Conservation (phyloP, 2,113 vertebrate genomes). For the Xenopus laevis region DNA sequence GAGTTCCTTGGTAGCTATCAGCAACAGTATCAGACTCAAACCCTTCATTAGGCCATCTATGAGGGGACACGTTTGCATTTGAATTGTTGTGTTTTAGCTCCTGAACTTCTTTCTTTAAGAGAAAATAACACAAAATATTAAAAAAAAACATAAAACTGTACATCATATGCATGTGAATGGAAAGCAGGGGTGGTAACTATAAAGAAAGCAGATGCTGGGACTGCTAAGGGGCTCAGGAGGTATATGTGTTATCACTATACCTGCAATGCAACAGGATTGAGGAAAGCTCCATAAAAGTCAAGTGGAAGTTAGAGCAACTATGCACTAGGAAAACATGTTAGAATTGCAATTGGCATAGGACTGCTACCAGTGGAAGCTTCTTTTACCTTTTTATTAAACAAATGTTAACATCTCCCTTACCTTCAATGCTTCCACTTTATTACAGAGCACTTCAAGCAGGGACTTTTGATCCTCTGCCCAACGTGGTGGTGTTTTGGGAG, state of each 20-base stretch:
- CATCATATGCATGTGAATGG: no score
- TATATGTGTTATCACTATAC: no score
- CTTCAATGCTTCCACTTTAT: slow-evolving; percentile 94
- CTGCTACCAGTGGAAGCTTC: no score
- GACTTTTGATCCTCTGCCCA: slow-evolving; percentile 94
- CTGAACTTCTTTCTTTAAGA: slow-evolving; percentile 86
- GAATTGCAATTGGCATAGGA: no score
- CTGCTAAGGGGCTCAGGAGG: no score
- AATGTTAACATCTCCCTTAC: slow-evolving; percentile 56
- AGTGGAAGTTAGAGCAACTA: no score
- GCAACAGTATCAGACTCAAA: slow-evolving; percentile 76
- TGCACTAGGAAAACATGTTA: no score
- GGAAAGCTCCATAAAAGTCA: no score
- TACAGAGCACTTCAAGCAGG: slow-evolving; percentile 87
- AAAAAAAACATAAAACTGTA: no score
- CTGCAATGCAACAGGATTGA: no score
- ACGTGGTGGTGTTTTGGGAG: slow-evolving; percentile 85
- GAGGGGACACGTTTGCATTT: slow-evolving; percentile 64
- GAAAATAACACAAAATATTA: background rate
- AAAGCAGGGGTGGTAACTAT: no score
- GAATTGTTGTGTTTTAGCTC: slow-evolving; percentile 81
- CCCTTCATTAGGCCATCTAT: slow-evolving; percentile 77
- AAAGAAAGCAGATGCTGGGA: no score
- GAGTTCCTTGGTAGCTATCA: slow-evolving; percentile 79
- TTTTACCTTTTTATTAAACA: background rate